Conservation (phyloP, 1,140 invertebrate genomes). For the Aphaenogaster floridana region DNA sequence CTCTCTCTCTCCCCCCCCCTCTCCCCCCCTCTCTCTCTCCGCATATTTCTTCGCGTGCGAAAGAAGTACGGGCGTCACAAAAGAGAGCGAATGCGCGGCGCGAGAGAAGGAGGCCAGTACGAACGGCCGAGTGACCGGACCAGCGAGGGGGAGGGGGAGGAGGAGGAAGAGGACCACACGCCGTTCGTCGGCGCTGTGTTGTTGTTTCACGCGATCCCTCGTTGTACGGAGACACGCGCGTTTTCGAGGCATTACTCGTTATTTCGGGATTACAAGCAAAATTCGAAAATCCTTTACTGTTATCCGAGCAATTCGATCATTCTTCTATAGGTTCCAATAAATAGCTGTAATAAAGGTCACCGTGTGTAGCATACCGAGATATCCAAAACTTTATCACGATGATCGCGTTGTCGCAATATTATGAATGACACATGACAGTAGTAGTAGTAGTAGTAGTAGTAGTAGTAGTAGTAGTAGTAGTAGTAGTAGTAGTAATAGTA, state of each 20-base stretch:
- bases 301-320: background rate
- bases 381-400: conserved; percentile 5
- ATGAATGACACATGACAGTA: background rate
- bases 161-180: conserved; percentile 61
- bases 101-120: conserved; percentile 38
- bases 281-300: background rate
- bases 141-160: background rate
- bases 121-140: conserved; percentile 67
- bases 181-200: conserved; percentile 28
- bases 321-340: background rate
- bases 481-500: background rate
- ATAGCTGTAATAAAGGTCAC: background rate
- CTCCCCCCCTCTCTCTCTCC: background rate
- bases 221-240: conserved; percentile 21
- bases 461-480: background rate
- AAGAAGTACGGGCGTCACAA: conserved; percentile 35
- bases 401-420: background rate
- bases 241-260: conserved; percentile 5
- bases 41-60: conserved; percentile 22
- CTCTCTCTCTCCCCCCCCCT: background rate
- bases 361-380: background rate
- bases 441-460: background rate
- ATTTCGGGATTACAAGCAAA: background rate
- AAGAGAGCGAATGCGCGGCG: background rate
- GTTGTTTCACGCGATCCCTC: conserved; percentile 36